Base-by-base conservation (phyloP, 2,797 vertebrate genomes). In the Phrynocephalus guinanensis region DNA sequence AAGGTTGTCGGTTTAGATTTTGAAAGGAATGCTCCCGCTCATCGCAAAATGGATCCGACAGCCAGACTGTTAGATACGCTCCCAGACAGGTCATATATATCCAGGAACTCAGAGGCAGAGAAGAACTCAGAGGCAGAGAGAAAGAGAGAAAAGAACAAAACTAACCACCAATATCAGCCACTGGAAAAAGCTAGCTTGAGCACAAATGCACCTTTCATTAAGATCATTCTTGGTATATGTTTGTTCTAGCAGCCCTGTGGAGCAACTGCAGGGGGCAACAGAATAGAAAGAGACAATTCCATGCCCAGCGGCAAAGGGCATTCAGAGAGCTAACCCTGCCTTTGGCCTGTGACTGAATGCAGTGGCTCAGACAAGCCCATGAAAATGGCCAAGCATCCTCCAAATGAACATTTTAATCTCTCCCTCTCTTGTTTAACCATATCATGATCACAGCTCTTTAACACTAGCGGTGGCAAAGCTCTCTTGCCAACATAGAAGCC, bases 401-500 rank as follows among this genome's bases (percentile, higher is more conserved):
- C 89, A 84, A 93, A 95, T 33, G 92, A 94, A 90, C 79, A 86
- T 93, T 56, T 90, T 90, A 92, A 44, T 92, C 90, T 93, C 0
- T 30, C 22, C 52, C 50, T 78, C 86, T 94, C 92, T 89, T 95
- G 93, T 95, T 96, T 94, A 94, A 93, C 93, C 91, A 87, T 82
- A 85, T 91, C 93, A 95, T 93, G 92, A 78, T 92, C 92, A 94
- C 91, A 89, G 89, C 89, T 88, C 78, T 96, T 96, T 95, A 93
- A 96, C 88, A 91, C 92, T 92, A 93, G 93, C 56, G 4, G 92
- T 94, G 95, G 88, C 92, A 94, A 90, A 84, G 92, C 2, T 66
- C 33, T 56, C 85, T 92, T 92, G 84, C 91, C 89, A 24, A 93
- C 91, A 88, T 7, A 90, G 88, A 67, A 8, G 92, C 87, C 79